Evolutionary conservation across 2,888 invertebrate genomes (phyloP), one percentile per base, ranked within the genome.

Genomic region (Caenorhabditis macrosperma): DNA sequence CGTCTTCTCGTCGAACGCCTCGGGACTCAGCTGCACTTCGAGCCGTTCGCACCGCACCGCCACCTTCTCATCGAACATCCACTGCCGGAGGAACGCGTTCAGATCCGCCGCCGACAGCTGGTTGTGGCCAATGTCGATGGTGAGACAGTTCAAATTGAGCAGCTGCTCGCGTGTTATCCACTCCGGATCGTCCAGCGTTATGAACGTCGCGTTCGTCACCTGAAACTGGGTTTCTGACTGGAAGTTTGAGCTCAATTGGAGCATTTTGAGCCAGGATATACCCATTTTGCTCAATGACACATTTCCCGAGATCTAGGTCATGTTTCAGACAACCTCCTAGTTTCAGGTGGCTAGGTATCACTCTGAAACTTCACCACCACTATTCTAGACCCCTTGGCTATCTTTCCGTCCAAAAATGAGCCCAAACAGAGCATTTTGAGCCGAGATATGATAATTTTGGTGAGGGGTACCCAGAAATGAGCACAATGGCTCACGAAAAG

Each of bases 21-120:
- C 52, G 0, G 60, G 60, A 61, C 60, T 69, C 41, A 69, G 38
- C n/a, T 35, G 52, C 28, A 69, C 61, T 24, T 69, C 69, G 10
- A 69, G 17, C 17, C 38, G 33, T 33, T 69, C 52, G 12, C 20
- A 26, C 30, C 69, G 41, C 52, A 26, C 54, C 15, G 35, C 22
- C 28, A 20, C 20, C 10, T 24, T 41, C n/a, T 52, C 60, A 0
- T 30, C 28, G 17, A 52, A 60, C 60, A 60, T 26, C 69, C 69
- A 69, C 41, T 61, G 69, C 60, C 50, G 38, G 20, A 69, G 22
- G 50, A 69, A 69, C 2, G 69, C 60, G 59, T 69, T 69, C 5
- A 69, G 24, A 26, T 69, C 69, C 4, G 60, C 69, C 30, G 69
- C 38, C 17, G 60, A 41, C 41, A 69, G 54, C 20, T 50, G 17